Percentiles rank a stretch among this genome's conserved stretches.
These are phyloP conservation scores for Drosophila pectinifera DNA, from an alignment of 1,140 invertebrate genomes.

Conservation along the genomic window DNA sequence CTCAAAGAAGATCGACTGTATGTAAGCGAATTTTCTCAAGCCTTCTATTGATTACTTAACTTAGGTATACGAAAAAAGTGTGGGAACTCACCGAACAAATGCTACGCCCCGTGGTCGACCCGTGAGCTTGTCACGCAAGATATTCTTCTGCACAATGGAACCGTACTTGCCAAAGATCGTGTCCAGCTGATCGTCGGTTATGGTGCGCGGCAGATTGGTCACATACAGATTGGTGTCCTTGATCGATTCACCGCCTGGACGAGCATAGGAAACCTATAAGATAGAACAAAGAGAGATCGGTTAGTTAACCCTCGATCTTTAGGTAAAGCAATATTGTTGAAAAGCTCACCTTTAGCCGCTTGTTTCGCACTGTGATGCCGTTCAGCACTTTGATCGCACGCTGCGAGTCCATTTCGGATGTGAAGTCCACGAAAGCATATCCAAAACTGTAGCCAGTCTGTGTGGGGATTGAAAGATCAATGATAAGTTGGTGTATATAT, in stretches of 20 bases:
- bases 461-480: background rate
- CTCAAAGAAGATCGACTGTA: slow-evolving; percentile 13
- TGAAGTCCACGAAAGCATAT: slow-evolving; percentile 98
- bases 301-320: background rate
- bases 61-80: background rate
- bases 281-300: background rate
- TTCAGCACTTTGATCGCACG: slow-evolving; percentile 95
- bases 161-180: slow-evolving; percentile 94
- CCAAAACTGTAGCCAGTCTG: slow-evolving; percentile 98
- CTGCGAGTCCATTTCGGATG: slow-evolving; percentile 92
- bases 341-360: slow-evolving; percentile 89
- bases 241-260: slow-evolving; percentile 95
- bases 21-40: background rate
- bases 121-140: slow-evolving; percentile 94
- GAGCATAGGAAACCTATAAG: slow-evolving; percentile 93
- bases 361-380: slow-evolving; percentile 94
- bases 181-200: slow-evolving; percentile 92
- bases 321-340: background rate
- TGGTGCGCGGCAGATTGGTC: slow-evolving; percentile 94
- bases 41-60: background rate
- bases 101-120: slow-evolving; percentile 94
- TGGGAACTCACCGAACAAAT: slow-evolving; percentile 92
- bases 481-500: background rate
- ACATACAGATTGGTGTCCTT: slow-evolving; percentile 98
- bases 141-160: slow-evolving; percentile 95